Percentiles rank a stretch among this genome's conserved stretches.
These are phyloP conservation scores for Mola mola DNA, from an alignment of 2,113 vertebrate genomes.

Conservation along the genomic window DNA sequence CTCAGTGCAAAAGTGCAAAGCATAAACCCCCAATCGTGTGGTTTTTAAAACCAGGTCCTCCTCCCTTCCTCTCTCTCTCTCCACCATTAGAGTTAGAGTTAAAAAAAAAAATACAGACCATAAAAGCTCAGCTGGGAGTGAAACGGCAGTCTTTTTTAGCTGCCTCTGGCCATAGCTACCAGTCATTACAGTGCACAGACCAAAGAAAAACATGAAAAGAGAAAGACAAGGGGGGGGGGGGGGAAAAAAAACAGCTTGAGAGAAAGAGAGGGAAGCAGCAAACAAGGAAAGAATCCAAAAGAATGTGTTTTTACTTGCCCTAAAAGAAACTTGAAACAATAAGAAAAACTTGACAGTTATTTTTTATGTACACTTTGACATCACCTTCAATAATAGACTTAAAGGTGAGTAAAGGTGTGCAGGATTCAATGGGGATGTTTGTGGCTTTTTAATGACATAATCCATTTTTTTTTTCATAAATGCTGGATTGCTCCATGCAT, in stretches of 20 bases:
- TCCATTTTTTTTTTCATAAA: too few relatives aligned
- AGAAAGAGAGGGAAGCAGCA: conserved; percentile 13
- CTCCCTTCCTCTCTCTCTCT: conserved; percentile 40
- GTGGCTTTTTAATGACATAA: neutral
- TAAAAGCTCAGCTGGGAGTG: conserved; percentile 35
- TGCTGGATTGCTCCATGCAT: too few relatives aligned
- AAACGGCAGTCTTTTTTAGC: conserved; percentile 38
- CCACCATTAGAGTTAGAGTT: conserved; percentile 38
- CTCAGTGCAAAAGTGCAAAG: conserved; percentile 41
- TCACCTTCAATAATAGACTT: neutral
- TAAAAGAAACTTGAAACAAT: conserved; percentile 21
- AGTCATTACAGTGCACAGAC: conserved; percentile 42
- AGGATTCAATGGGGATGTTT: neutral
- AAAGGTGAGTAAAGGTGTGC: rapidly evolving
- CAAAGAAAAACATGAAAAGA: conserved; percentile 45
- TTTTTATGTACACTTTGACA: too few relatives aligned
- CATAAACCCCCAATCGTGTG: conserved; percentile 22
- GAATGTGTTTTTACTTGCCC: conserved; percentile 60
- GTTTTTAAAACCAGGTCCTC: conserved; percentile 32
- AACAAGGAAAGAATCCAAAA: conserved; percentile 30
- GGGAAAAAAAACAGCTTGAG: too few relatives aligned
- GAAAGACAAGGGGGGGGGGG: conserved; percentile 16
- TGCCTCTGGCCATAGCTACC: conserved; percentile 44
- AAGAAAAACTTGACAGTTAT: too few relatives aligned
- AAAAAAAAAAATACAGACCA: conserved; percentile 21